Percentiles rank a stretch among this genome's conserved stretches.
These are phyloP conservation scores for Magallana angulata DNA, from an alignment of 1,140 invertebrate genomes.

Conservation along the genomic window DNA sequence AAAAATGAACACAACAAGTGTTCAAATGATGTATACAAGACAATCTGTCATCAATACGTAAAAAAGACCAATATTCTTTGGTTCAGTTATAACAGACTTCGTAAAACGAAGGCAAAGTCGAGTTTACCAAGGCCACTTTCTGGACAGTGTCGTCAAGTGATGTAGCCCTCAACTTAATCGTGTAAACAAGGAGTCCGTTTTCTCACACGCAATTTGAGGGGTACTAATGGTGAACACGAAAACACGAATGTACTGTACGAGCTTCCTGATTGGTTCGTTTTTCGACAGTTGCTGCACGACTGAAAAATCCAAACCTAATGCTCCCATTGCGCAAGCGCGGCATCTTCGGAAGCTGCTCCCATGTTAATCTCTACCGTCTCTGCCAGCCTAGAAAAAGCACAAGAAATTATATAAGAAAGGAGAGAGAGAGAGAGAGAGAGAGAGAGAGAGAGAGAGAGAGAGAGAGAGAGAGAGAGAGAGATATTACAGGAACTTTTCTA, in stretches of 20 bases:
- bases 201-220: neutral
- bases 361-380: neutral
- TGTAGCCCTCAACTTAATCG: neutral
- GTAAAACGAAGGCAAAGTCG: neutral
- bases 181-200: neutral
- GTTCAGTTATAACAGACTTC: conserved; percentile 4
- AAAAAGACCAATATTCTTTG: conserved; percentile 5
- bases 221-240: neutral
- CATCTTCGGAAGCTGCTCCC: neutral
- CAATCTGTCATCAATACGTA: no score
- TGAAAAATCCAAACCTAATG: neutral
- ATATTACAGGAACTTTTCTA: no score
- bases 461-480: no score
- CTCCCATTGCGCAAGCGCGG: neutral
- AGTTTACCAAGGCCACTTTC: conserved; percentile 6
- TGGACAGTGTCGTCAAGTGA: neutral
- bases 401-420: neutral
- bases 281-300: neutral
- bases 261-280: conserved; percentile 11
- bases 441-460: no score
- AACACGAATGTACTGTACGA: neutral
- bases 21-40: no score
- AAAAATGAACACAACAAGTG: no score
- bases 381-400: neutral
- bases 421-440: no score